Base-by-base conservation (phyloP, 2,888 invertebrate species). In the Dicycla oo region DNA sequence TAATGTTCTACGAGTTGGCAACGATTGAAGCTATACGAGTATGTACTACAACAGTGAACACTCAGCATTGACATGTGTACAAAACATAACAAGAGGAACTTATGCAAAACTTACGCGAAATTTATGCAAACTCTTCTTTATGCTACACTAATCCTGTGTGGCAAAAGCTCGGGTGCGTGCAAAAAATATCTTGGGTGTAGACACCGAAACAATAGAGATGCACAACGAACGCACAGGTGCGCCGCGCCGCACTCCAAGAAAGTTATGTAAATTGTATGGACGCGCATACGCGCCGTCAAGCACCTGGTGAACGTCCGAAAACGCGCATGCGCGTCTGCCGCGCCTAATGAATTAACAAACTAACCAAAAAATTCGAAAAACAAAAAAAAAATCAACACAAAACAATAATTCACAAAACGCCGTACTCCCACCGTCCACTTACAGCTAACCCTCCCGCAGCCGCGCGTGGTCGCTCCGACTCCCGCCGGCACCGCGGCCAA, bases 381-480 rank as follows among this genome's bases (percentile, higher is more conserved):
- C 15, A 54, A 61, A 13, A 51, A 34, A 43, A 45, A 43, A 49
- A n/a, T 40, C n/a, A n/a, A 43, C 18, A 43, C 23, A 13, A 54
- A 53, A 43, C 43, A 66, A 56, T 45, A 20, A 62, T 43, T 49
- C 45, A 18, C 56, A 53, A 65, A 56, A n/a, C 51, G 4, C 43
- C 34, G 43, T 13, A n/a, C 57, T 26, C n/a, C 54, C 40, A 5
- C 30, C 67, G 38, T 23, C 51, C 62, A 15, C 43, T 64, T 6
- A 54, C 45, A 18, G 63, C 13, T n/a, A 62, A 67, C 57, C 57
- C 43, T 45, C 30, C 15, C 26, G 15, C n/a, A 30, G 26, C 65
- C 57, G 62, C 57, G 38, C 7, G 80, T 30, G 69, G 53, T 63
- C 81, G 26, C 15, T 2, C 11, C 26, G 43, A 15, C 49, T 75